A percentile compares a stretch with the other conserved stretches of the same genome.
Conservation (phyloP, 2,113 vertebrate species). For the Corydoras maculifer region DNA sequence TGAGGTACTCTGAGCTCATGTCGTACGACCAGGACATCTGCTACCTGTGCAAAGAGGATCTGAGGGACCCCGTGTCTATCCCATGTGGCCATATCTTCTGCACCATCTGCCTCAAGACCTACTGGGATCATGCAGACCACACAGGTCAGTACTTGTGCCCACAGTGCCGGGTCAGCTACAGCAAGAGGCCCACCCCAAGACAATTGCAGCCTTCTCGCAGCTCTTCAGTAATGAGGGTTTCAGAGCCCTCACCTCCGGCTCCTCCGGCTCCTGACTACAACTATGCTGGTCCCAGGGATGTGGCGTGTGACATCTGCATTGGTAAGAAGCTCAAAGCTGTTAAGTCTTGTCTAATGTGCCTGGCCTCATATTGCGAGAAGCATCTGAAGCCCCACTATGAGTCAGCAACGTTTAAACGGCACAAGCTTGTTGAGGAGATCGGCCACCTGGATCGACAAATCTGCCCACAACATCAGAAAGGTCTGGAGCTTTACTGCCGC, state of each 20-base stretch:
- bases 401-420: constrained; percentile 77
- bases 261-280: constrained; percentile 71
- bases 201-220: constrained; percentile 50
- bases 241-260: constrained; percentile 55
- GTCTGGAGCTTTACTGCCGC: constrained; percentile 72
- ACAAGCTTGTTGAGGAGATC: constrained; percentile 79
- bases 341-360: constrained; percentile 82
- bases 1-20: constrained; percentile 46
- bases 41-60: constrained; percentile 68
- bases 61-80: constrained; percentile 67
- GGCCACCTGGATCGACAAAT: constrained; percentile 58
- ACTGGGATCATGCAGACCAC: constrained; percentile 70
- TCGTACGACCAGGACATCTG: constrained; percentile 62
- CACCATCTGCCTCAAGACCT: constrained; percentile 67
- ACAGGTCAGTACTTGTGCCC: constrained; percentile 62
- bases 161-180: constrained; percentile 65
- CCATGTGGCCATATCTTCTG: constrained; percentile 69
- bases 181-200: constrained; percentile 65
- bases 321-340: constrained; percentile 72
- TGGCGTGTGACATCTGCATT: constrained; percentile 76
- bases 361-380: constrained; percentile 83
- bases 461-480: constrained; percentile 71
- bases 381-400: constrained; percentile 84
- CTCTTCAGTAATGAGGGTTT: constrained; percentile 40
- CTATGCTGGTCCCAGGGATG: constrained; percentile 61